These are phyloP conservation scores for Brenthis ino DNA, from an alignment of 2,888 invertebrate species.

Conservation along the genomic window DNA sequence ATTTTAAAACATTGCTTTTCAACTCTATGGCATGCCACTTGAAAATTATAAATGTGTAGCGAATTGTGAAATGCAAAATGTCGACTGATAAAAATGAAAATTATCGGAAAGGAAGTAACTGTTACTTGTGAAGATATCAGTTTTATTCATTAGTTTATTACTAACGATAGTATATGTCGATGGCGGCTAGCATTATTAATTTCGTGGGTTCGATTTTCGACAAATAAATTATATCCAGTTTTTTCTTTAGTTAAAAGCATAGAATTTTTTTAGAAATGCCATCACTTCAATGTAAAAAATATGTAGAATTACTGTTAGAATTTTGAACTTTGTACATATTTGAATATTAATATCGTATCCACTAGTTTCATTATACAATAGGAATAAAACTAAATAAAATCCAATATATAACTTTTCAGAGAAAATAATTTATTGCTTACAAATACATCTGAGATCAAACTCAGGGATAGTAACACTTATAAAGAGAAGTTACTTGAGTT, in stretches of 20 bases:
- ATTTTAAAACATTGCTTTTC: neutral
- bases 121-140: slow-evolving; percentile 1
- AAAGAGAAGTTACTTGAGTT: slow-evolving; percentile 39
- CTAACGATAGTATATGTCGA: neutral
- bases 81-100: slow-evolving; percentile 13
- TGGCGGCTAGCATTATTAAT: neutral
- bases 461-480: slow-evolving; percentile 62
- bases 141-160: neutral
- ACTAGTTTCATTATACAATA: neutral
- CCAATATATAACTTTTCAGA: slow-evolving; percentile 36
- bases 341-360: too few species aligned
- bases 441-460: slow-evolving; percentile 66
- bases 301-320: too few species aligned
- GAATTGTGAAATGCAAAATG: neutral
- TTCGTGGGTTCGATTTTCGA: neutral
- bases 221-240: neutral
- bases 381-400: slow-evolving; percentile 20
- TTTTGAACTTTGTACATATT: too few species aligned
- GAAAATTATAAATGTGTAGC: neutral
- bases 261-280: too few species aligned
- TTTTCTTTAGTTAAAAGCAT: too few species aligned
- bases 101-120: neutral
- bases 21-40: neutral
- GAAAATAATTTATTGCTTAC: slow-evolving; percentile 72
- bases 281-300: too few species aligned